Conservation (phyloP, 2,888 invertebrate genomes). For the Corythucha ciliata region DNA sequence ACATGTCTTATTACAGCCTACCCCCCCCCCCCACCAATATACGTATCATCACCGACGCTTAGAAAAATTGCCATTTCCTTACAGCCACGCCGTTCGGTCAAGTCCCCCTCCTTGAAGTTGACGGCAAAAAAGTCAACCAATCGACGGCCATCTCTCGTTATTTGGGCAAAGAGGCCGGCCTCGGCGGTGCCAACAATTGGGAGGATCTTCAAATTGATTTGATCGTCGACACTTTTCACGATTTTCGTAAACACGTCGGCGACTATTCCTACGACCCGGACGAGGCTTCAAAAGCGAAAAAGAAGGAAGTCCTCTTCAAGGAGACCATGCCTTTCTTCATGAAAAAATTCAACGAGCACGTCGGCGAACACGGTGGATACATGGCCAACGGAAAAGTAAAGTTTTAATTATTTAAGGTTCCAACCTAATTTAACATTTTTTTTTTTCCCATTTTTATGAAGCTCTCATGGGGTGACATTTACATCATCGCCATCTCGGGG, state of each 20-base stretch:
- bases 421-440: no score
- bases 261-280: constrained; percentile 49
- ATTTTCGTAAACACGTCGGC: constrained; percentile 49
- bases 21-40: no score
- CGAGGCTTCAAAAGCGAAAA: constrained; percentile 45
- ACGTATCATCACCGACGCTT: no score
- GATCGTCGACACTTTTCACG: constrained; percentile 50
- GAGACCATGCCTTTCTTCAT: constrained; percentile 50
- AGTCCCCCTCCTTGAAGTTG: constrained; percentile 52
- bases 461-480: constrained; percentile 58
- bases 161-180: constrained; percentile 50
- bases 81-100: constrained; percentile 54
- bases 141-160: constrained; percentile 52
- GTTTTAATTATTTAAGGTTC: no score
- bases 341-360: constrained; percentile 49
- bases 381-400: constrained; percentile 48
- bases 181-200: constrained; percentile 49
- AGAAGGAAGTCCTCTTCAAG: constrained; percentile 44
- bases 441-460: constrained; percentile 37
- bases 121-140: constrained; percentile 53
- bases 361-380: constrained; percentile 52
- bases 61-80: no score
- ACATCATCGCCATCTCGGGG: constrained; percentile 45
- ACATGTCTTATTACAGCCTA: no score
- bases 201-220: constrained; percentile 54